These are phyloP conservation scores for Tetramorium simillimum DNA, from an alignment of 1,140 invertebrate genomes.

Conservation along the genomic window DNA sequence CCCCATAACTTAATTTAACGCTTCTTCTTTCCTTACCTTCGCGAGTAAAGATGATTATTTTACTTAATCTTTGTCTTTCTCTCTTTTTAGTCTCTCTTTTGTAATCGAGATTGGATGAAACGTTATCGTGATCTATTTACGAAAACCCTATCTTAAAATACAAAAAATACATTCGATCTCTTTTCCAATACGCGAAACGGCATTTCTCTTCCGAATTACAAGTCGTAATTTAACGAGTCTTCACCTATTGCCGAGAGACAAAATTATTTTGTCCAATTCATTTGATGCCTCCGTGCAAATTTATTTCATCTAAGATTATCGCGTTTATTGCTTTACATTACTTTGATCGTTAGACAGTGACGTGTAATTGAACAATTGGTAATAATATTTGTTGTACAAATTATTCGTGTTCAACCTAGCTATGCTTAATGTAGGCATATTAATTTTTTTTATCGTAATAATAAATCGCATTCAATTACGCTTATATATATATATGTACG, in stretches of 20 bases:
- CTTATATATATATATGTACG: not conserved
- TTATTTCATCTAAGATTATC: not conserved
- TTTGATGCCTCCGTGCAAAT: not conserved
- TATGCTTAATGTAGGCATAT: constrained; percentile 2
- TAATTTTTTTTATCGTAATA: not conserved
- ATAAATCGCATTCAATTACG: constrained; percentile 4
- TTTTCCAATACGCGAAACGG: not conserved
- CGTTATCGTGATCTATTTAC: not conserved
- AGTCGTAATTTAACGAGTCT: not conserved
- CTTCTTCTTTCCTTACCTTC: constrained; percentile 35
- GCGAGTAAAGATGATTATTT: constrained; percentile 1
- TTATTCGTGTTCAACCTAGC: not conserved
- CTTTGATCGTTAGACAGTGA: not conserved
- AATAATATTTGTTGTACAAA: constrained; percentile 10
- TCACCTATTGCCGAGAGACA: not conserved
- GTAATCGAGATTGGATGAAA: constrained; percentile 29
- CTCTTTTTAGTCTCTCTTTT: not conserved
- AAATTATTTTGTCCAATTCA: constrained; percentile 5
- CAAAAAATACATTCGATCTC: not conserved
- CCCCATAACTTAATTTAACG: constrained; percentile 72
- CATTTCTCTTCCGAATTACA: not conserved
- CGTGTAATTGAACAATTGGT: not conserved
- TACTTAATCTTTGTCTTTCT: not conserved
- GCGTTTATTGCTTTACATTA: not conserved
- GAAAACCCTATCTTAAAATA: not conserved